These are phyloP conservation scores for Protobothrops flavoviridis DNA, from an alignment of 2,113 vertebrate species.

Conservation along the genomic window DNA sequence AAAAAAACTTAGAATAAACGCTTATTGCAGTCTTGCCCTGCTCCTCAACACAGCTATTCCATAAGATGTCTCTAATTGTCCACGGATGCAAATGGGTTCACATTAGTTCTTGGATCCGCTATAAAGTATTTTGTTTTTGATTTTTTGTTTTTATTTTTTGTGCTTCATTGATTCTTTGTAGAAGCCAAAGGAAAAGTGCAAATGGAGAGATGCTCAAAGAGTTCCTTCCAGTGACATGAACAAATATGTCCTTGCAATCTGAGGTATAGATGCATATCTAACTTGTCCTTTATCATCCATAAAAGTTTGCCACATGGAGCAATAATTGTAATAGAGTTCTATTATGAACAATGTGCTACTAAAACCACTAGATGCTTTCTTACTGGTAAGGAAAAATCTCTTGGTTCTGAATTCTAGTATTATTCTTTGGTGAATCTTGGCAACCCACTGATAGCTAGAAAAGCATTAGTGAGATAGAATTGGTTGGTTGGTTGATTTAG, in stretches of 20 bases:
- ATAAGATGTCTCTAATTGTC: not conserved
- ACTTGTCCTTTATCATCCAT: not conserved
- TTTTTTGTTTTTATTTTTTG: not conserved
- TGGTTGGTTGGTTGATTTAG: too few relatives aligned
- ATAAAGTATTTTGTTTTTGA: not conserved
- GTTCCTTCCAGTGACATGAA: not conserved
- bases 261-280: not conserved
- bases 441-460: not conserved
- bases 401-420: not conserved
- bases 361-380: not conserved
- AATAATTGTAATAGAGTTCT: not conserved
- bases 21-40: not conserved
- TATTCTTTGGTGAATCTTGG: not conserved
- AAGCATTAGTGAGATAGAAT: not conserved
- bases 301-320: not conserved
- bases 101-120: not conserved
- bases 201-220: not conserved
- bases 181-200: not conserved
- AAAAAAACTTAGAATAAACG: not conserved
- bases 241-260: too few relatives aligned
- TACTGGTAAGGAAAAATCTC: not conserved
- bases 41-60: not conserved
- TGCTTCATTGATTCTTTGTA: not conserved
- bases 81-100: not conserved
- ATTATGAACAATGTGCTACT: not conserved